Evolutionary conservation across 2,888 invertebrate species (phyloP), one percentile per base, ranked within the genome.

Genomic region (Nomada goodeniana): DNA sequence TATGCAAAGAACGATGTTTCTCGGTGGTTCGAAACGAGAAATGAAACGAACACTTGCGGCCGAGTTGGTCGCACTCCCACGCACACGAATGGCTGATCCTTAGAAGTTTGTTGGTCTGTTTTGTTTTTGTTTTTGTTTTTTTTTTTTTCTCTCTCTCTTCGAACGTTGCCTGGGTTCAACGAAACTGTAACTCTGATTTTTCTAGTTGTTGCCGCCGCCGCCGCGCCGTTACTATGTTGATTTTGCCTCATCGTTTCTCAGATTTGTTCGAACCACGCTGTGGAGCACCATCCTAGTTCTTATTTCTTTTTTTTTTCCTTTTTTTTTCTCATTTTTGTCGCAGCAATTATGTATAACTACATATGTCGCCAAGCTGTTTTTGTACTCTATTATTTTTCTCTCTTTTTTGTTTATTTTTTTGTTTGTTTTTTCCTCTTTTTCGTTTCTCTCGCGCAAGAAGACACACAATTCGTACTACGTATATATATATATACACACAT

Each of bases 141-240:
- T 53, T n/a, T n/a, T 53, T 52, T 53, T 69, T 64, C 70, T 57
- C 23, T 23, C 23, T 23, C 23, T 23, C 23, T 82, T 79, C 80
- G 76, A 68, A 80, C 80, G 77, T 74, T 87, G 77, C 63, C 63
- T 85, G 76, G 74, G 61, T n/a, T 82, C 83, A 64, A 82, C 73
- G 55, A 79, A 64, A 63, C 60, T 77, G 72, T 76, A 70, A 85
- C 72, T 72, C 68, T 76, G 59, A 73, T 57, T 76, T 71, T 79
- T 71, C 75, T 76, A 80, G 70, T 78, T 79, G 76, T 72, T 36
- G 36, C 60, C 64, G 63, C 29, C 36, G 68, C 75, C 61, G 67
- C 36, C 36, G 36, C 72, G 74, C 65, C 67, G 73, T 77, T 55
- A 67, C 64, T 47, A 67, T 80, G 55, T 68, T 86, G 42, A 86